phyloP scores from a whole-genome alignment of 1,140 invertebrate genomes.

The Acromyrmex charruanus region DNA sequence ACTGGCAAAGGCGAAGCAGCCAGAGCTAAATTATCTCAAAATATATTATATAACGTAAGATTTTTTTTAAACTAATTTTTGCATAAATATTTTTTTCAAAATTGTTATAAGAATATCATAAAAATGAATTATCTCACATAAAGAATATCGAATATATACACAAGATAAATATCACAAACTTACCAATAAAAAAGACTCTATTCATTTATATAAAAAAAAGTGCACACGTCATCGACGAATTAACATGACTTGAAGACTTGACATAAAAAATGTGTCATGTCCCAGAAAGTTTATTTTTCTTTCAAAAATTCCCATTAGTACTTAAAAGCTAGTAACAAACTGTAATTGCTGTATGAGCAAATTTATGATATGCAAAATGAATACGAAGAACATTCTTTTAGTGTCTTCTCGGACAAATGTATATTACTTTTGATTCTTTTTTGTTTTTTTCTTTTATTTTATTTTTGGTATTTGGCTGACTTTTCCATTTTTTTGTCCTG shows the following conservation, averaged over 20 bases:
- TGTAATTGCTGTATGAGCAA: slow-evolving; percentile 36
- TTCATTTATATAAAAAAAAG: slow-evolving; percentile 1
- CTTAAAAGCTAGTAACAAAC: slow-evolving; percentile 47
- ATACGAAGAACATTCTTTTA: slow-evolving; percentile 41
- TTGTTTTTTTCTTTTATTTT: slow-evolving; percentile 1
- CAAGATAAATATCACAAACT: background rate
- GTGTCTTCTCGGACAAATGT: slow-evolving; percentile 52
- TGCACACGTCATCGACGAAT: background rate
- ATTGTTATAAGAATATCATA: background rate
- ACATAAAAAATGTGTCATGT: slow-evolving; percentile 32
- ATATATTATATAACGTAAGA: background rate
- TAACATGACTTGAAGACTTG: slow-evolving; percentile 17
- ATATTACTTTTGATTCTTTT: slow-evolving; percentile 41
- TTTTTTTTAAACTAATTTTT: background rate
- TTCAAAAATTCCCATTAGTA: background rate
- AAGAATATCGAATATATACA: background rate
- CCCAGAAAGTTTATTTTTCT: background rate
- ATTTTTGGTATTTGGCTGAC: slow-evolving; percentile 5
- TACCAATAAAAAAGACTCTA: background rate
- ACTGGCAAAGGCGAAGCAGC: background rate
- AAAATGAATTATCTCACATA: background rate
- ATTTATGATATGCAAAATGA: slow-evolving; percentile 57
- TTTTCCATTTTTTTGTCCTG: background rate
- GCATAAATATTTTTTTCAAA: no score
- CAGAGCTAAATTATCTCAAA: slow-evolving; percentile 2